These are phyloP conservation scores for Cyclophora punctaria DNA, from an alignment of 2,888 invertebrate species.

Conservation along the genomic window DNA sequence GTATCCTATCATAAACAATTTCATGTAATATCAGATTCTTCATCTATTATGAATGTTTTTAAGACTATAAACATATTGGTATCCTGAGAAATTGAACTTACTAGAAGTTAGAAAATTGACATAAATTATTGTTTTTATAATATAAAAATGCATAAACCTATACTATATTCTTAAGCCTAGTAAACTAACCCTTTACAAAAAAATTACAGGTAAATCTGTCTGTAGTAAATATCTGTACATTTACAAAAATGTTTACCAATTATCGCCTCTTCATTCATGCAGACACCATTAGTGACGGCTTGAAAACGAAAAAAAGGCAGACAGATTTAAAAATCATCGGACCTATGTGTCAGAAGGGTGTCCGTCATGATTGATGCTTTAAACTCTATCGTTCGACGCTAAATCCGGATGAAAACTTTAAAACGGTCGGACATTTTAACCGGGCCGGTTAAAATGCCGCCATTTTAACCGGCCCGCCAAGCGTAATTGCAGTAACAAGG, in stretches of 20 bases:
- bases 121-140: too few relatives aligned
- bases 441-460: constrained; percentile 20
- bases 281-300: constrained; percentile 9
- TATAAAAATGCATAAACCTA: too few relatives aligned
- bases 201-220: too few relatives aligned
- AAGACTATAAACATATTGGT: too few relatives aligned
- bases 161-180: too few relatives aligned
- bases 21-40: too few relatives aligned
- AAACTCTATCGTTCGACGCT: constrained; percentile 41
- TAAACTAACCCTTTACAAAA: too few relatives aligned
- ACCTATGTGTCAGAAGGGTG: constrained; percentile 24
- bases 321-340: constrained; percentile 34
- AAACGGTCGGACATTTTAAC: constrained; percentile 49
- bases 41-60: too few relatives aligned
- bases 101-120: too few relatives aligned
- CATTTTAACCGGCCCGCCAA: constrained; percentile 34
- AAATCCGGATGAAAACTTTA: constrained; percentile 55
- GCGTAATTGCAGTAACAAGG: constrained; percentile 68
- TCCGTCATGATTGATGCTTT: constrained; percentile 48
- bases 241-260: background rate
- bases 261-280: constrained; percentile 3
- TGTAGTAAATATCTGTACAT: too few relatives aligned
- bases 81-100: too few relatives aligned
- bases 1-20: too few relatives aligned
- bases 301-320: constrained; percentile 25